Conservation (phyloP, 2,797 vertebrate genomes). For the Nasua narica region DNA sequence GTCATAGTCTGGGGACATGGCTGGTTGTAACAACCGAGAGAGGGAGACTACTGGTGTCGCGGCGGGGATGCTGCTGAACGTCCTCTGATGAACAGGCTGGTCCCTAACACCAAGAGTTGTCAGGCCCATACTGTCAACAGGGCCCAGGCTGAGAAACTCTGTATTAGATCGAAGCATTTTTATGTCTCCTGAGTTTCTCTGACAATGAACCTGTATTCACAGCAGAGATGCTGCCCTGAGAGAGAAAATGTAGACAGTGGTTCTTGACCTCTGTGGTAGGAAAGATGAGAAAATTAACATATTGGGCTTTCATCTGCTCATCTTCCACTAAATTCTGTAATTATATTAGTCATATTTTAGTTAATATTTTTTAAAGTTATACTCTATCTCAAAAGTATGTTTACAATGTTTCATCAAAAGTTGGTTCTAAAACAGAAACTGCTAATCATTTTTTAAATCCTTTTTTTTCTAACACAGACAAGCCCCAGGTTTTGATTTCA, state of each 20-base stretch:
- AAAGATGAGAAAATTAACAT: neutral
- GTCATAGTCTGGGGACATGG: neutral
- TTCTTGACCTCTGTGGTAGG: neutral
- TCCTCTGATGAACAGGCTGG: no score
- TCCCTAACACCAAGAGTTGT: neutral
- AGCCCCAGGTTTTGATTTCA: neutral
- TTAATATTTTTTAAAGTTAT: neutral
- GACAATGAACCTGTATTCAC: neutral
- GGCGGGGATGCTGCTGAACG: neutral
- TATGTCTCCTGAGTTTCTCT: neutral
- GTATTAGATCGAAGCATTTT: no score
- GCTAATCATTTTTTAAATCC: neutral
- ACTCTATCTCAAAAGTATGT: neutral
- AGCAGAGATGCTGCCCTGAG: neutral
- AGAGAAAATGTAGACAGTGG: neutral
- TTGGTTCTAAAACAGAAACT: neutral
- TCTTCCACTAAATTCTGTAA: neutral
- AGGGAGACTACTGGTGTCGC: neutral
- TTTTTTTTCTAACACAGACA: neutral
- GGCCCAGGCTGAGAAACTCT: neutral
- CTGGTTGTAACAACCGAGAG: neutral
- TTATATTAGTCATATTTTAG: neutral
- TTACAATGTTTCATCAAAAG: neutral
- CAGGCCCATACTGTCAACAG: no score
- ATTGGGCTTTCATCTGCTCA: neutral